Base-by-base conservation (phyloP, 2,888 invertebrate genomes). In the Sisyra nigra region DNA sequence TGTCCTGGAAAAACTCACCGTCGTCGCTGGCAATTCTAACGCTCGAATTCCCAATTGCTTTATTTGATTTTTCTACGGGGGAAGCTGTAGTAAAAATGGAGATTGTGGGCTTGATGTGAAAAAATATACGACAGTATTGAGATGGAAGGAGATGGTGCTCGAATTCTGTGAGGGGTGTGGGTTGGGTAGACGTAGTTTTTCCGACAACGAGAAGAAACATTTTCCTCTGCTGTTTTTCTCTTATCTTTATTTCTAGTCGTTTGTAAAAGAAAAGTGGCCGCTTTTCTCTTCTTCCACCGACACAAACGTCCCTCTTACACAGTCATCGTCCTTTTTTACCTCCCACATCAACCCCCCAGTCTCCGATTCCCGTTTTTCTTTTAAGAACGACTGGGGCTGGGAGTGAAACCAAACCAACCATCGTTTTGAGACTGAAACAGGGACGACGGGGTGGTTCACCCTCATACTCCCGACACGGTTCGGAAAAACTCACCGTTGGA, bases 231-330 rank as follows among this genome's bases (percentile, higher is more conserved):
- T 43, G 43, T 43, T 43, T 43, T 43, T 43, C 43, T 32, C 43
- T 43, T 43, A 43, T 43, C 43, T 43, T 43, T 43, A 43, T 43
- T 43, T 43, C 38, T 32, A 15, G 34, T 41, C 41, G 41, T 41
- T 41, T 41, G 41, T 41, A 31, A 41, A 41, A 19, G 31, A 41
- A 41, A 41, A 41, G 41, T 37, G 37, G 37, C 37, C 37, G 37
- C 37, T 13, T 17, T 13, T 37, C 17, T 37, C 19, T 19, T 33
- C 33, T 24, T 24, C 24, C 24, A 24, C 24, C 24, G 24, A 24
- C 24, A 24, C 24, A 24, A 24, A 24, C 33, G 11, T 13, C 33
- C 33, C 14, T 14, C 33, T 14, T 33, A 13, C 33, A 33, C 33
- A 14, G 33, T 33, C 14, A 33, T 33, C 14, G 33, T 33, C 33